Conservation (phyloP, 2,797 vertebrate species). For the Cyclopterus lumpus region DNA sequence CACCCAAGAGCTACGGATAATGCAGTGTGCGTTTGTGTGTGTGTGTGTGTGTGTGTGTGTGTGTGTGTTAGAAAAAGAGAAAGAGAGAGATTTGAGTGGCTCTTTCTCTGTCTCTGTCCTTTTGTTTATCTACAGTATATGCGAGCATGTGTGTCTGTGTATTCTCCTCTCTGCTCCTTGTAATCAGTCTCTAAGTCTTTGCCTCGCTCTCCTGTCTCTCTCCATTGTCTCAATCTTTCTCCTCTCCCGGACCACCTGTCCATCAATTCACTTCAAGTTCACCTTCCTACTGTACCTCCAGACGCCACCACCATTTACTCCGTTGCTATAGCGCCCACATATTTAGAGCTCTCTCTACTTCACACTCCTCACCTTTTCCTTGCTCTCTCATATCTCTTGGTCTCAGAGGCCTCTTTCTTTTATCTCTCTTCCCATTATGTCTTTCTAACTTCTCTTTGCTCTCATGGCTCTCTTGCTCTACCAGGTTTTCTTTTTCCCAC, state of each 20-base stretch:
- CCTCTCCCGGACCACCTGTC: constrained; percentile 52
- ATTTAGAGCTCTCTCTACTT: constrained; percentile 50
- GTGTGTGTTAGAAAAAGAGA: constrained; percentile 7
- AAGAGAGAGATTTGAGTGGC: constrained; percentile 14
- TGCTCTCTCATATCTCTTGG: constrained; percentile 54
- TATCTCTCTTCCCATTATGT: constrained; percentile 61
- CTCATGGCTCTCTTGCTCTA: constrained; percentile 50
- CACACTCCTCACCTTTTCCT: constrained; percentile 35
- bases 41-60: constrained; percentile 13
- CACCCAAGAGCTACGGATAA: constrained; percentile 53
- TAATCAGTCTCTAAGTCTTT: constrained; percentile 49
- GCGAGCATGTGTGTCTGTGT: constrained; percentile 25
- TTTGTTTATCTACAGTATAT: constrained; percentile 46
- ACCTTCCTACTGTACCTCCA: constrained; percentile 5
- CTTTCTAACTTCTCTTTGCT: constrained; percentile 49
- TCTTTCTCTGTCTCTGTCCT: constrained; percentile 43
- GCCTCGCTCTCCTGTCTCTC: constrained; percentile 44
- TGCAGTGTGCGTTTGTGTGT: constrained; percentile 23
- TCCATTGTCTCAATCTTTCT: constrained; percentile 61
- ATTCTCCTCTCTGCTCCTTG: constrained; percentile 48
- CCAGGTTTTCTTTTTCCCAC: not conserved
- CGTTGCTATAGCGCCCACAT: constrained; percentile 38
- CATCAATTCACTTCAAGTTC: constrained; percentile 54
- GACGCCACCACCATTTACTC: constrained; percentile 13
- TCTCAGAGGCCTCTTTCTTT: constrained; percentile 64